A percentile compares a stretch with the other conserved stretches of the same genome.
Conservation (phyloP, 2,113 vertebrate species). For the Chloropsis hardwickii region DNA sequence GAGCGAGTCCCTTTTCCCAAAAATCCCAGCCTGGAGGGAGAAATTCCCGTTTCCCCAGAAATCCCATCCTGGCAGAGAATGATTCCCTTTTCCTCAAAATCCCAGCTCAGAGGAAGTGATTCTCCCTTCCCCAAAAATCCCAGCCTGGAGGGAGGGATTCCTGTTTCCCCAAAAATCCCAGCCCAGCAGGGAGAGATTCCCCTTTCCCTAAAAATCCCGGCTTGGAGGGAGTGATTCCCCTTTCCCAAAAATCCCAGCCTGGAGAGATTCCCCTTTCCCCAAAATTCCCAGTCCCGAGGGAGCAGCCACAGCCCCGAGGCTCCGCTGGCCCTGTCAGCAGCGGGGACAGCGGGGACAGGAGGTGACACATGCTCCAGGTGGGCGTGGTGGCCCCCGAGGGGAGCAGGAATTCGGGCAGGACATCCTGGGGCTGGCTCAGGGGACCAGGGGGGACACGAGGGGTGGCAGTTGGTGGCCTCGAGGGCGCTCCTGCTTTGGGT, state of each 20-base stretch:
- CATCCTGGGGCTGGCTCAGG: not conserved
- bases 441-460: not conserved
- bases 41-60: not conserved
- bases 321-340: not conserved
- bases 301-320: fast-evolving
- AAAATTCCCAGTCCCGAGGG: not conserved
- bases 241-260: not conserved
- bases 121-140: not conserved
- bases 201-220: not conserved
- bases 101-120: fast-evolving
- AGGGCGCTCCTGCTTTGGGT: not conserved
- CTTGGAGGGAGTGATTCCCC: fast-evolving
- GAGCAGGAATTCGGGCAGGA: not conserved
- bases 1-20: fast-evolving
- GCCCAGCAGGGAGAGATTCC: fast-evolving
- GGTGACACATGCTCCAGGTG: not conserved
- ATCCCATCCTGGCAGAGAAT: fast-evolving
- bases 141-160: fast-evolving
- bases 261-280: not conserved
- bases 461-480: not conserved
- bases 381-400: not conserved
- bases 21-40: not conserved
- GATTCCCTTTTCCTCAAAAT: not conserved
- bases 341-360: not conserved
- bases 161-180: not conserved